A percentile compares a stretch with the other conserved stretches of the same genome.
Evolutionary conservation across 2,797 vertebrate species (phyloP).

Genomic region (Allobates femoralis): DNA sequence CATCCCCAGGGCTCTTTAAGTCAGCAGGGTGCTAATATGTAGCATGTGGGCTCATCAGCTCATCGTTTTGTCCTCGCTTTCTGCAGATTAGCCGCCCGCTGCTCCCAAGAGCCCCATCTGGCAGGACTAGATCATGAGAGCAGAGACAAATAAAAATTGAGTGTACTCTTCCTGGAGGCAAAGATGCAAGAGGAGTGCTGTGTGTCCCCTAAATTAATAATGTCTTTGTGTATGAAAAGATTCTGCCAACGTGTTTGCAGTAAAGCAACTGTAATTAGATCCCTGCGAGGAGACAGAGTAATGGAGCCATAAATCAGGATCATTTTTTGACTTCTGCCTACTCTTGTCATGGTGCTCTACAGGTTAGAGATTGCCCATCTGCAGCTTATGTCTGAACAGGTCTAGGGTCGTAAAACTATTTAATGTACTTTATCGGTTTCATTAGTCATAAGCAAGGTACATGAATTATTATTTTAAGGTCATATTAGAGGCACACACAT

Average conservation of each 20-base stretch:
- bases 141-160: conserved; percentile 29
- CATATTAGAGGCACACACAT: too few species aligned
- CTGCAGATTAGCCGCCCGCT: conserved; percentile 59
- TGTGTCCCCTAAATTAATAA: conserved; percentile 47
- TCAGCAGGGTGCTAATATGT: conserved; percentile 62
- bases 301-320: neutral
- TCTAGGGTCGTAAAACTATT: neutral
- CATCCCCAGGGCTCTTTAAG: conserved; percentile 52
- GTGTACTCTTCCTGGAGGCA: conserved; percentile 40
- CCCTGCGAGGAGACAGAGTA: neutral
- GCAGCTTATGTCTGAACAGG: neutral
- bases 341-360: neutral
- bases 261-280: neutral
- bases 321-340: neutral
- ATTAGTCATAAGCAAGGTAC: neutral
- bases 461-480: too few species aligned
- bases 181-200: conserved; percentile 28
- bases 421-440: neutral
- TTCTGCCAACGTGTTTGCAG: neutral
- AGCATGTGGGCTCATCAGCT: conserved; percentile 61
- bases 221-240: neutral
- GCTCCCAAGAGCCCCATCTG: conserved; percentile 61
- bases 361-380: neutral
- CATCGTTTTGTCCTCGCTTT: conserved; percentile 61
- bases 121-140: conserved; percentile 55